These are phyloP conservation scores for Leucoptera coffeella DNA, from an alignment of 2,888 invertebrate species.

Conservation along the genomic window DNA sequence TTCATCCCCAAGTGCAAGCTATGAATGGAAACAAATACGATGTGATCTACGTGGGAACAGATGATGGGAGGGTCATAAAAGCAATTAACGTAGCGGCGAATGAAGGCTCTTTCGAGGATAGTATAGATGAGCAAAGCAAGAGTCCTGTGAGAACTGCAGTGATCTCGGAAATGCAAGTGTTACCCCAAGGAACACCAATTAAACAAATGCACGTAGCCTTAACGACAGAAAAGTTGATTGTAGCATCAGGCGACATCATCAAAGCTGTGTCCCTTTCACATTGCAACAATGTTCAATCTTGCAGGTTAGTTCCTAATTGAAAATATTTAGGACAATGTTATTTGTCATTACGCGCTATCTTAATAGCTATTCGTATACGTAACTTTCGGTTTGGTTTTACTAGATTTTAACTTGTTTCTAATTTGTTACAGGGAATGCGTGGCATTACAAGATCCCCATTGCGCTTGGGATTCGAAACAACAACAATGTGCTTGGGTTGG, in stretches of 20 bases:
- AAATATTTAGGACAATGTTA: no score
- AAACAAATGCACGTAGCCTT: conserved; percentile 72
- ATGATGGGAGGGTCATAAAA: conserved; percentile 89
- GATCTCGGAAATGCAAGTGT: conserved; percentile 77
- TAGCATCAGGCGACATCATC: conserved; percentile 82
- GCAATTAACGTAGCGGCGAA: conserved; percentile 74
- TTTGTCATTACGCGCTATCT: no score
- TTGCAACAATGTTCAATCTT: conserved; percentile 62
- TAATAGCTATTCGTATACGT: no score
- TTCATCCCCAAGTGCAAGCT: conserved; percentile 87
- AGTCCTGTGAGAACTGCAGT: conserved; percentile 62
- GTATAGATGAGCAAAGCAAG: conserved; percentile 43
- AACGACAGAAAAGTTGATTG: conserved; percentile 75
- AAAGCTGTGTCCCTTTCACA: conserved; percentile 80
- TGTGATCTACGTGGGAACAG: conserved; percentile 91
- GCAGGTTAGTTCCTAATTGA: conserved; percentile 62
- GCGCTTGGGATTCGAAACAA: conserved; percentile 84
- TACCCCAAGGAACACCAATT: conserved; percentile 63
- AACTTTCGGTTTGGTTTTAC: no score
- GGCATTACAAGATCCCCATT: conserved; percentile 92
- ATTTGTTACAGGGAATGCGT: conserved; percentile 77
- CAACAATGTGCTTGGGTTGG: conserved; percentile 54
- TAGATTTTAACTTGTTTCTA: no score
- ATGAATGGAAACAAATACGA: conserved; percentile 82
- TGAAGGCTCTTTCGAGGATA: conserved; percentile 53